Evolutionary conservation across 2,888 invertebrate species (phyloP), one percentile per base, ranked within the genome.

Genomic region (Papilio gigon): DNA sequence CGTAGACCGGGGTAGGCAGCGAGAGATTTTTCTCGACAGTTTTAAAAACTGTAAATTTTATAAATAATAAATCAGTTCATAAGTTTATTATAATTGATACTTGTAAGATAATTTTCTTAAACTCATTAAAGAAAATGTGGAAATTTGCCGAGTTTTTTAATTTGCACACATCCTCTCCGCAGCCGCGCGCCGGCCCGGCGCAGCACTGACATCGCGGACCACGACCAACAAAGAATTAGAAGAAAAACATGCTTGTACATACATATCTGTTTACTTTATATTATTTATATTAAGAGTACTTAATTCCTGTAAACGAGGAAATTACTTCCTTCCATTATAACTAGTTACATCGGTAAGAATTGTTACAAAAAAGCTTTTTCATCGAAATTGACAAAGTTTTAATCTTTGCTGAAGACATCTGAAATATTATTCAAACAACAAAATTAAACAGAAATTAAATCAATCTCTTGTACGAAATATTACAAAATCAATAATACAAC

Each of bases 11-110:
- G 53, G 1, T 5, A n/a, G 17, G 9, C 11, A 25, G 30, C 22
- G 30, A 65, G 59, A 65, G 50, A 17, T 68, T 65, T 69, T 61
- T 61, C 60, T 56, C 62, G 37, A 50, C 47, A 62, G 70, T 66
- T 35, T 61, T 42, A 3, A 65, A 69, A 61, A 50, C 65, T 73
- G 68, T 72, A 73, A 72, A 73, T 72, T 71, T 44, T 72, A 70
- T 74, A 71, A 74, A 71, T 74, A 70, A 62, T 33, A 67, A 70
- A 73, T 62, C 59, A 72, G 68, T 44, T 61, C 14, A 59, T 68
- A 65, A 68, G 60, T 68, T 70, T 72, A 40, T 53, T 33, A 56
- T 71, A 70, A 58, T 63, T 63, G 64, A 60, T 27, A 69, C 61
- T 69, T 67, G 35, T 72, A 72, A 71, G 71, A 58, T 20, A 68